Conservation (phyloP, 2,113 vertebrate species). For the Dunckerocampus dactyliophorus region DNA sequence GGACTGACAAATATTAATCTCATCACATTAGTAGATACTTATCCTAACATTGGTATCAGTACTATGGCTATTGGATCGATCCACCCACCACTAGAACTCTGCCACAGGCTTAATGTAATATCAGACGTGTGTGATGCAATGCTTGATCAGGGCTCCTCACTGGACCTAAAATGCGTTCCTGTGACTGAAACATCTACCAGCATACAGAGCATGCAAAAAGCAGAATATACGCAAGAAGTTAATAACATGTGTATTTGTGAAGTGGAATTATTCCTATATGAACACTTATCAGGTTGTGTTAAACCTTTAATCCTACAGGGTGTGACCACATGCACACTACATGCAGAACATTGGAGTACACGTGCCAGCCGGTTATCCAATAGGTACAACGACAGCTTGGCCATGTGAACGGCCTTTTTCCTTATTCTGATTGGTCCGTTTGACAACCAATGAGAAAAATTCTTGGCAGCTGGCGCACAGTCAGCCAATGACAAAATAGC, state of each 20-base stretch:
- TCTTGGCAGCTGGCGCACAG: conserved; percentile 16
- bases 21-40: too few relatives aligned
- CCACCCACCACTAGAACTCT: too few relatives aligned
- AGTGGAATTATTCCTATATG: neutral
- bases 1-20: too few relatives aligned
- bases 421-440: conserved; percentile 33
- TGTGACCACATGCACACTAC: neutral
- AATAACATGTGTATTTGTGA: neutral
- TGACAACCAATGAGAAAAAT: conserved; percentile 44
- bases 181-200: too few relatives aligned
- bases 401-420: conserved; percentile 39
- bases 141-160: too few relatives aligned
- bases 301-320: neutral
- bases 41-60: too few relatives aligned
- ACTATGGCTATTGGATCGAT: too few relatives aligned
- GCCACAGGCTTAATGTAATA: too few relatives aligned
- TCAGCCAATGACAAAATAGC: conserved; percentile 45
- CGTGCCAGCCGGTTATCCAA: conserved; percentile 62
- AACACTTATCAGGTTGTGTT: neutral
- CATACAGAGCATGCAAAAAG: too few relatives aligned
- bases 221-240: neutral
- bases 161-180: too few relatives aligned
- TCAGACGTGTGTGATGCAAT: too few relatives aligned
- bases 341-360: conserved; percentile 48
- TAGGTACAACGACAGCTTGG: conserved; percentile 40